Evolutionary conservation across 2,113 vertebrate species (phyloP).

Genomic region (Globicephala melas): DNA sequence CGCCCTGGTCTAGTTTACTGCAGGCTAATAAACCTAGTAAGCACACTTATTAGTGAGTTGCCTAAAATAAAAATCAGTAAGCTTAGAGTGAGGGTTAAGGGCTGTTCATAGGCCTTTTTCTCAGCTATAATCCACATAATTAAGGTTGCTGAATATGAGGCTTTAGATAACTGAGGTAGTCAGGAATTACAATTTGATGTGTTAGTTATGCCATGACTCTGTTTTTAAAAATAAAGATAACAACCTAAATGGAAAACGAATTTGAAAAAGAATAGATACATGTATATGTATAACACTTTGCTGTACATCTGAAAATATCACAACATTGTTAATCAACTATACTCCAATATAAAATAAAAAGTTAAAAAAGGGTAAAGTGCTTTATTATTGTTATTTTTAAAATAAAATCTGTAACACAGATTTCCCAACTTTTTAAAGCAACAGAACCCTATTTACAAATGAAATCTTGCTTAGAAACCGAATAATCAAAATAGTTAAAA

Average conservation of each 20-base stretch:
- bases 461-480: constrained; percentile 14
- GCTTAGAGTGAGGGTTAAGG: background rate
- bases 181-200: background rate
- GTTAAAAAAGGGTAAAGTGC: background rate
- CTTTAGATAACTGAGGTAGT: background rate
- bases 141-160: background rate
- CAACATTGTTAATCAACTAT: no score
- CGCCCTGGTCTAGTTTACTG: background rate
- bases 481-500: background rate
- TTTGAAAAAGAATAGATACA: no score
- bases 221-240: constrained; percentile 34
- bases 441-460: background rate
- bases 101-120: background rate
- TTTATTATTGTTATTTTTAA: background rate
- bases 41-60: background rate
- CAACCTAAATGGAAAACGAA: no score
- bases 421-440: background rate
- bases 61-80: background rate
- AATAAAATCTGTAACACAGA: background rate
- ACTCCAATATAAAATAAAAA: no score
- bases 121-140: background rate
- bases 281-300: no score
- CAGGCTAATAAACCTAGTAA: background rate
- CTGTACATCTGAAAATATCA: no score
- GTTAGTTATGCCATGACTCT: background rate